Evolutionary conservation across 1,140 invertebrate genomes (phyloP), one percentile per base, ranked within the genome.

Genomic region (Brachionus angularis): DNA sequence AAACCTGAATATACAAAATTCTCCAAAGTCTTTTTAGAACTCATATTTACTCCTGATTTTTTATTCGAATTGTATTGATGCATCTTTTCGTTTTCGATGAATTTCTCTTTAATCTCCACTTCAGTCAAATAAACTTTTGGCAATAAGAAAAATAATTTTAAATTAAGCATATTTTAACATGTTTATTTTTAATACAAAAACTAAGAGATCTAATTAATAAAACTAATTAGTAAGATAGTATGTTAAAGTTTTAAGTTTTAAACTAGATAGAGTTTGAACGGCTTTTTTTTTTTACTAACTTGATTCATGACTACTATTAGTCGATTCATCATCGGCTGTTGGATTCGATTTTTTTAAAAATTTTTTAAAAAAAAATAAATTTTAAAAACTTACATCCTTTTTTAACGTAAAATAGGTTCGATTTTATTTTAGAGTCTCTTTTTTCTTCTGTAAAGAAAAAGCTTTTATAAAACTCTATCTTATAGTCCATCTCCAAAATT

Each of bases 61-160:
- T 39, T 58, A 39, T 39, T 58, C 53, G 21, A 29, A 39, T 58
- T 58, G 36, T 34, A 58, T 23, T 58, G 53, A 39, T 58, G 53
- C 33, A 58, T 58, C 53, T 39, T 58, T 58, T 58, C 16, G 25
- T 58, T 58, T 12, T 39, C 16, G 12, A 23, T 21, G 14, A 58
- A 39, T 34, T 58, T 58, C 14, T 36, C 53, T 39, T 58, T 34
- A 42, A 58, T 36, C 39, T 58, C 53, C 1, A 10, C n/a, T 12
- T 58, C 53, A 39, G 53, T 58, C 25, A 58, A 39, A 39, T 58
- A 58, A 25, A 39, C 53, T 58, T 4, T 8, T n/a, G n/a, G n/a
- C n/a, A n/a, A n/a, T n/a, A n/a, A n/a, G n/a, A 42, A 58, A 3
- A 25, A 50, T 14, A 27, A 25, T n/a, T n/a, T n/a, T n/a, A n/a